These are phyloP conservation scores for Scopus umbretta DNA, from an alignment of 2,113 vertebrate genomes.

Conservation along the genomic window DNA sequence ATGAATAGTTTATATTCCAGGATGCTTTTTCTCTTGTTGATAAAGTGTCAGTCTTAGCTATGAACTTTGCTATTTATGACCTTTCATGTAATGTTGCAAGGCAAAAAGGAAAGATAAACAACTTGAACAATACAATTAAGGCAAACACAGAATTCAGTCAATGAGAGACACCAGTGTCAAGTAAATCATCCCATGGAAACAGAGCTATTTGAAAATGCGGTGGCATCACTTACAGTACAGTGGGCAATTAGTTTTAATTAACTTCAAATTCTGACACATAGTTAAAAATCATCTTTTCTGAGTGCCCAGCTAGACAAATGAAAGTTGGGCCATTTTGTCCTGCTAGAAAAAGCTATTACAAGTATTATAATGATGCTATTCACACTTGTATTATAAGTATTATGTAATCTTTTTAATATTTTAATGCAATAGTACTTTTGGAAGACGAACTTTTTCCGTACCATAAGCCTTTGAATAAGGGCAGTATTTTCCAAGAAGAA, in stretches of 20 bases:
- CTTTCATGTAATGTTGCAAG: not conserved
- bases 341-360: constrained; percentile 18
- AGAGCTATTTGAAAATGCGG: constrained; percentile 37
- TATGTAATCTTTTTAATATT: not conserved
- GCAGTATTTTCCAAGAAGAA: not conserved
- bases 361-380: not conserved
- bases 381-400: not conserved
- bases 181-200: constrained; percentile 30
- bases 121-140: constrained; percentile 21
- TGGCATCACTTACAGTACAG: constrained; percentile 41
- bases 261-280: constrained; percentile 61
- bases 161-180: not conserved
- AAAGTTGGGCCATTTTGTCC: constrained; percentile 10
- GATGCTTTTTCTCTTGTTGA: not conserved
- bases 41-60: not conserved
- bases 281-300: constrained; percentile 19
- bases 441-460: not conserved
- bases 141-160: constrained; percentile 4
- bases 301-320: constrained; percentile 2
- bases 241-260: constrained; percentile 68
- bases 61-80: constrained; percentile 9
- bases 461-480: not conserved
- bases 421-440: not conserved
- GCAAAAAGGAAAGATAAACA: constrained; percentile 36
- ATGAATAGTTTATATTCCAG: not conserved